Base-by-base conservation (phyloP, 2,113 vertebrate genomes). In the Cryptomyrus ogoouensis region DNA sequence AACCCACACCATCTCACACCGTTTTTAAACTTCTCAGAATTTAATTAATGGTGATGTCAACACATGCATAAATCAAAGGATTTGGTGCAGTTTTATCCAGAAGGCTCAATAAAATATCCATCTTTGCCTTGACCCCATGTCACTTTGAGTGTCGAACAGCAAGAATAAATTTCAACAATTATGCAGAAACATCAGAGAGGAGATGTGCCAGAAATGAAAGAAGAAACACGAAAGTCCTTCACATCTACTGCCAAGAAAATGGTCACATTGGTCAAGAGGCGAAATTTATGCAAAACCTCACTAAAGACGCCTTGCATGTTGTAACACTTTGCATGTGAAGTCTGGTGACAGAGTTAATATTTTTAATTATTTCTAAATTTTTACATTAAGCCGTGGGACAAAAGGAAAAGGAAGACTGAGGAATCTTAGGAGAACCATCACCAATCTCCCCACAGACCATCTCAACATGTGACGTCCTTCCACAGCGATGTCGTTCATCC, bases 301-400 rank as follows among this genome's bases (percentile, higher is more conserved):
- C 42, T 83, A 89, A 88, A 66, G 58, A 27, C 0, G 35, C 58
- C 13, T 58, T 89, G 21, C 87, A 90, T 53, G 27, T 80, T 88
- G 80, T 53, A 90, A 46, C 53, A 52, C 27, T 89, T 89, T 87
- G 24, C 35, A 12, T 86, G 77, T 91, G 91, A 90, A 50, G 89
- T 91, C 89, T 89, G 56, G 46, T 92, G 93, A 91, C 91, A 66
- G 90, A 94, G 94, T 93, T 91, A 92, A 88, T 58, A 92, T 44
- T 91, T 94, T 94, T 94, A 94, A 95, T 94, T 93, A 92, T 90
- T 84, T 90, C 83, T 87, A 92, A 93, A 83, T 90, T 93, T 94
- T 94, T 52, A 93, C 94, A 91, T 91, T 90, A 58, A 35, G 90
- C 42, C 70, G 24, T 91, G 56, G 39, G 62, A 91, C 91, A 92